A percentile compares a stretch with the other conserved stretches of the same genome.
Conservation (phyloP, 2,888 invertebrate species). For the Phyto melanocephala region DNA sequence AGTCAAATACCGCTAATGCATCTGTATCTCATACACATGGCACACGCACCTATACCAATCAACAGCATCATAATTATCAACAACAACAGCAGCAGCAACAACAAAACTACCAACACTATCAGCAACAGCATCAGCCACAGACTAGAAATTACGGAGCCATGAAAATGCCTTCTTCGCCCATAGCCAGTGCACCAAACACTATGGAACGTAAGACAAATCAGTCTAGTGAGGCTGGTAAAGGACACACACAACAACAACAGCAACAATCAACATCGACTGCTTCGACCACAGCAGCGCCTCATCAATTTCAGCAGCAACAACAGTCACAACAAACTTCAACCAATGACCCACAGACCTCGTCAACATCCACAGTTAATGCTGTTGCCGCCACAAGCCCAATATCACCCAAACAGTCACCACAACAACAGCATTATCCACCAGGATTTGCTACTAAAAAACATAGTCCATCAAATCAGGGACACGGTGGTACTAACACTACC, state of each 20-base stretch:
- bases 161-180: slow-evolving; percentile 77
- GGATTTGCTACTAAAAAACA: slow-evolving; percentile 50
- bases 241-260: slow-evolving; percentile 37
- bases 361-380: slow-evolving; percentile 77
- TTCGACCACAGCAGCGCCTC: slow-evolving; percentile 57
- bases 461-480: slow-evolving; percentile 41
- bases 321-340: slow-evolving; percentile 72
- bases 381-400: slow-evolving; percentile 79
- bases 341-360: slow-evolving; percentile 78
- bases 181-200: slow-evolving; percentile 76
- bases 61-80: slow-evolving; percentile 74
- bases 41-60: slow-evolving; percentile 70
- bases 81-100: slow-evolving; percentile 76
- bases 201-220: slow-evolving; percentile 79
- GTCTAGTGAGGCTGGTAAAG: slow-evolving; percentile 73
- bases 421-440: slow-evolving; percentile 41
- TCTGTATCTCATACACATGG: slow-evolving; percentile 67
- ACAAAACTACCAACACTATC: slow-evolving; percentile 70
- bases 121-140: slow-evolving; percentile 77
- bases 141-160: slow-evolving; percentile 75
- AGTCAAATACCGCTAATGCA: slow-evolving; percentile 67
- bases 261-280: slow-evolving; percentile 73
- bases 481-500: slow-evolving; percentile 28
- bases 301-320: slow-evolving; percentile 60
- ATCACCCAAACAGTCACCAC: slow-evolving; percentile 55